Conservation (phyloP, 2,888 invertebrate genomes). For the Heliconius ethilla region DNA sequence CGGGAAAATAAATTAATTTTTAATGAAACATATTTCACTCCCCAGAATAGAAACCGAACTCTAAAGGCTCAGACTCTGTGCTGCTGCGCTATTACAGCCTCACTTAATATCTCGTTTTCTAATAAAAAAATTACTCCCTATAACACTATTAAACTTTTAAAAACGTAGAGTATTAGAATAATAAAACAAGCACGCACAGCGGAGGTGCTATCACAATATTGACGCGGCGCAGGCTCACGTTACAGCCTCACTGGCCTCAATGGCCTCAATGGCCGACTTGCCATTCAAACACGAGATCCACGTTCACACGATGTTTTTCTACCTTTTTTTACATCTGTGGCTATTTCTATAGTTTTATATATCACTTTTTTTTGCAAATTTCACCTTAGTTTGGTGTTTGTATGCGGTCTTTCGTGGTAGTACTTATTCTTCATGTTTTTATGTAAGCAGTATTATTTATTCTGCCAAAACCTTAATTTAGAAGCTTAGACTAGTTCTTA, state of each 20-base stretch:
- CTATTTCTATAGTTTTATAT: constrained; percentile 19
- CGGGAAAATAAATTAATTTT: too few relatives aligned
- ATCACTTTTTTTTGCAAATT: neutral
- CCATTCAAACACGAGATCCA: constrained; percentile 18
- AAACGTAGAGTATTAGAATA: neutral
- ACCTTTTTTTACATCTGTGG: constrained; percentile 15
- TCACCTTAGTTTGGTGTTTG: neutral
- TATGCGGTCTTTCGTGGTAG: neutral
- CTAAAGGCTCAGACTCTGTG: too few relatives aligned
- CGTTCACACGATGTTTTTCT: constrained; percentile 33
- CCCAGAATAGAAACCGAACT: too few relatives aligned
- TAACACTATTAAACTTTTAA: neutral
- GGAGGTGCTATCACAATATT: constrained; percentile 30
- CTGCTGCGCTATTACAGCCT: too few relatives aligned
- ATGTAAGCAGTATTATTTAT: neutral
- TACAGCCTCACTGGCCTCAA: neutral
- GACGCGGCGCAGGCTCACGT: constrained; percentile 23
- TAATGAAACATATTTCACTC: too few relatives aligned
- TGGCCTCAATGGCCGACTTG: constrained; percentile 4
- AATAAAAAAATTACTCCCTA: neutral
- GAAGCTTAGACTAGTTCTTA: too few relatives aligned
- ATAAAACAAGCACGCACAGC: neutral
- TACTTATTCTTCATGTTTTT: neutral
- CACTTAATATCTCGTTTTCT: too few relatives aligned
- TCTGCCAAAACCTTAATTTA: too few relatives aligned